Conservation (phyloP, 2,888 invertebrate species). For the Tenthredo scrophulariae region DNA sequence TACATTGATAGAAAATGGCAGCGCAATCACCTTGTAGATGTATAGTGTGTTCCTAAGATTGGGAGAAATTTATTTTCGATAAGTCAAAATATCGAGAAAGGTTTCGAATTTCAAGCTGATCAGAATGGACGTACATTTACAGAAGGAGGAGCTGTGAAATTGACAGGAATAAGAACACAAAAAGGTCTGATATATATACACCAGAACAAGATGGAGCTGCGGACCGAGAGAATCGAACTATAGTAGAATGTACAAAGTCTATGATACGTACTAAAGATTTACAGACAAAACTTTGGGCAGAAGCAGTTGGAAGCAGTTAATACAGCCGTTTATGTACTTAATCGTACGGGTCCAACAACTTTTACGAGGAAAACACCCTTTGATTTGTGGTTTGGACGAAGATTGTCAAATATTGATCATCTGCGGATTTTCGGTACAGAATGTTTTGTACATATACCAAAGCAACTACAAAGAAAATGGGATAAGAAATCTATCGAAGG, state of each 20-base stretch:
- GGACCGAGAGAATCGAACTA: slow-evolving; percentile 68
- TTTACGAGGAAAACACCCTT: slow-evolving; percentile 61
- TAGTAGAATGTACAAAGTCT: slow-evolving; percentile 63
- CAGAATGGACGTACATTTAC: slow-evolving; percentile 50
- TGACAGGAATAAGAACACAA: slow-evolving; percentile 55
- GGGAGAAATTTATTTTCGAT: slow-evolving; percentile 55
- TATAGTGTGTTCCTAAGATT: slow-evolving; percentile 56
- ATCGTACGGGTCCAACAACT: slow-evolving; percentile 67
- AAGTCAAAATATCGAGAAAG: slow-evolving; percentile 46
- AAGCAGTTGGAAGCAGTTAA: slow-evolving; percentile 74
- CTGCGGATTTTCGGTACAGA: slow-evolving; percentile 63
- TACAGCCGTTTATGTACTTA: slow-evolving; percentile 70
- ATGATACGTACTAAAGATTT: slow-evolving; percentile 60
- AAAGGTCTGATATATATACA: slow-evolving; percentile 55
- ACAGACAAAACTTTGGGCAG: slow-evolving; percentile 70
- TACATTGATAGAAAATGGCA: slow-evolving; percentile 36
- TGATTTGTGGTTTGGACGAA: slow-evolving; percentile 66
- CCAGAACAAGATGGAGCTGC: slow-evolving; percentile 61
- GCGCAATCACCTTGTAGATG: slow-evolving; percentile 52
- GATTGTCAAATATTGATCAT: slow-evolving; percentile 45
- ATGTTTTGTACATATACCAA: slow-evolving; percentile 69
- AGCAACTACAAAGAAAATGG: slow-evolving; percentile 62
- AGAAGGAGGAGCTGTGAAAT: slow-evolving; percentile 30
- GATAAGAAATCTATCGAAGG: slow-evolving; percentile 57
- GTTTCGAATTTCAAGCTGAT: slow-evolving; percentile 48